Percentiles rank a stretch among this genome's conserved stretches.
phyloP scores from a whole-genome alignment of 2,888 invertebrate species.

The Didymodactylos carnosus region DNA sequence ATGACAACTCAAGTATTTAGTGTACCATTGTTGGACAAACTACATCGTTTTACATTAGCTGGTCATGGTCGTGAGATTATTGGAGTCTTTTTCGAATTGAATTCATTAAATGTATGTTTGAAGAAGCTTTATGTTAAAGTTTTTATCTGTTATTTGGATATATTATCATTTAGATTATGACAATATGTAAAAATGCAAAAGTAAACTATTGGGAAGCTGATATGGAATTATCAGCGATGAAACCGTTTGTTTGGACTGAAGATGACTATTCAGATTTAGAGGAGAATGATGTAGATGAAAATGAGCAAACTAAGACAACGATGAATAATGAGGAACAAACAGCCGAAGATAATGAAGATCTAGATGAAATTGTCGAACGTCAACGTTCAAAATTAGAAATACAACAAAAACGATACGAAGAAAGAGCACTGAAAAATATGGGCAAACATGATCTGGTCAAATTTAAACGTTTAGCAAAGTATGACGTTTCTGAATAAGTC shows the following conservation, averaged over 20 bases:
- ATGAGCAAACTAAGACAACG: slow-evolving; percentile 19
- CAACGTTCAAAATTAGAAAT: background rate
- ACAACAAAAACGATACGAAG: background rate
- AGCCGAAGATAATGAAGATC: slow-evolving; percentile 22
- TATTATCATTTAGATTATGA: background rate
- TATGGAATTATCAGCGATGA: background rate
- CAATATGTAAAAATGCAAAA: background rate
- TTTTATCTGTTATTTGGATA: background rate
- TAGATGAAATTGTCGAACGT: slow-evolving; percentile 17
- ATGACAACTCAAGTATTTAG: slow-evolving; percentile 62
- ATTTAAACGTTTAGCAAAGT: slow-evolving; percentile 21
- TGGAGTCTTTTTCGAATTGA: slow-evolving; percentile 65
- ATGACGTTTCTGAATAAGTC: background rate
- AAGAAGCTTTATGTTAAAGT: too few relatives aligned
- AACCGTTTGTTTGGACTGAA: slow-evolving; percentile 23
- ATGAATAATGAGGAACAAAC: slow-evolving; percentile 2
- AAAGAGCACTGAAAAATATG: slow-evolving; percentile 12
- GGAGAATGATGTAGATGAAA: slow-evolving; percentile 22
- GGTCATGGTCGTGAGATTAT: slow-evolving; percentile 67
- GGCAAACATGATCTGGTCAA: slow-evolving; percentile 17
- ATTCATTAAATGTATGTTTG: slow-evolving; percentile 51
- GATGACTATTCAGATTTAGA: slow-evolving; percentile 18
- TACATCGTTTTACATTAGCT: slow-evolving; percentile 54
- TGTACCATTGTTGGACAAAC: slow-evolving; percentile 51
- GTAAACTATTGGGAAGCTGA: slow-evolving; percentile 20